A percentile compares a stretch with the other conserved stretches of the same genome.
phyloP scores from a whole-genome alignment of 2,113 vertebrate genomes.

The Halichoerus grypus region DNA sequence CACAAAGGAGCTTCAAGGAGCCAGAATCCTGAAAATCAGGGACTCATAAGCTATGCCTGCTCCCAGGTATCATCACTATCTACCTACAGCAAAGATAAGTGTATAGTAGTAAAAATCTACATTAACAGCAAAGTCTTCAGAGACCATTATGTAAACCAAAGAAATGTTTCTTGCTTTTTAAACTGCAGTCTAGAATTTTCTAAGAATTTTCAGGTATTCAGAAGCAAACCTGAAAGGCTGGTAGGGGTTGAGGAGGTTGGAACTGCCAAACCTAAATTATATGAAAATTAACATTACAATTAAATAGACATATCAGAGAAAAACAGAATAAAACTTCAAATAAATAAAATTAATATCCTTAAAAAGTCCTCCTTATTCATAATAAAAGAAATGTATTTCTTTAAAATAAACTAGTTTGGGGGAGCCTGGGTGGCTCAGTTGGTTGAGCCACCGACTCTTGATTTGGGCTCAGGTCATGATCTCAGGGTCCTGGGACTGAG shows the following conservation, averaged over 20 bases:
- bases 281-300: constrained; percentile 6
- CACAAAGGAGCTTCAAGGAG: background rate
- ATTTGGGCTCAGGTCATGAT: background rate
- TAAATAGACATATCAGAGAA: background rate
- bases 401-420: background rate
- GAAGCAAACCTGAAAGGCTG: background rate
- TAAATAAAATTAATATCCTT: constrained; percentile 4
- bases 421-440: background rate
- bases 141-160: background rate
- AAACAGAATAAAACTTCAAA: background rate
- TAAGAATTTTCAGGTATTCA: constrained; percentile 14
- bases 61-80: rapidly evolving
- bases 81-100: background rate
- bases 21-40: background rate
- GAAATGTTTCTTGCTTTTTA: background rate
- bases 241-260: background rate
- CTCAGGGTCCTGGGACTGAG: background rate
- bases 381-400: background rate
- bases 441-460: background rate
- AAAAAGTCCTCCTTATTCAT: background rate
- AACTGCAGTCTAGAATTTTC: background rate
- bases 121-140: background rate
- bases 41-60: background rate
- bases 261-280: background rate
- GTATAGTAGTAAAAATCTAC: background rate